Conservation (phyloP, 2,113 vertebrate species). For the Thalassarche chlororhynchos region DNA sequence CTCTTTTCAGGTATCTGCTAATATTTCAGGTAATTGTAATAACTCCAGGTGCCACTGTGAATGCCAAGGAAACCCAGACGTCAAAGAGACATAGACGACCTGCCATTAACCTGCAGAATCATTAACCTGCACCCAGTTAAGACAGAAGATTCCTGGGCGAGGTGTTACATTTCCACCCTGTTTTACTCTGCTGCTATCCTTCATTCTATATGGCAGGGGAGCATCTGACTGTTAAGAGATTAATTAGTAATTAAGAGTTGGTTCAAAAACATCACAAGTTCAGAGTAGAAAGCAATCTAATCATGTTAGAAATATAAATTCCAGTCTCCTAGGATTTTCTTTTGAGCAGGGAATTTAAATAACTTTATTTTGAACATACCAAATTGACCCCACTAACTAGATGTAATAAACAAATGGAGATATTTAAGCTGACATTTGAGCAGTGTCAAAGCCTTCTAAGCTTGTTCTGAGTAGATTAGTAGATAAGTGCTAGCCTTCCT, state of each 20-base stretch:
- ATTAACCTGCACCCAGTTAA: background rate
- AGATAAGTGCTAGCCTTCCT: constrained; percentile 57
- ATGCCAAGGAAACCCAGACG: background rate
- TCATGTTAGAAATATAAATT: background rate
- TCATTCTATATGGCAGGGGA: background rate
- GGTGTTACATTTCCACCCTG: background rate
- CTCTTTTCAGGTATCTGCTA: background rate
- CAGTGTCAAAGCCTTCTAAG: constrained; percentile 62
- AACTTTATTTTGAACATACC: background rate
- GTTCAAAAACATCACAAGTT: background rate
- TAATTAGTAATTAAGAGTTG: constrained; percentile 25
- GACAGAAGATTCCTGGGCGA: background rate
- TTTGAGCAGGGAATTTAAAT: background rate
- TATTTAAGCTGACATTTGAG: constrained; percentile 65
- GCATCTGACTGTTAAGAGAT: background rate
- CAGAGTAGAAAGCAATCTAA: background rate
- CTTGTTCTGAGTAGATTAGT: constrained; percentile 60
- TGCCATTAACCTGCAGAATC: background rate
- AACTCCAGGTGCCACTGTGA: background rate
- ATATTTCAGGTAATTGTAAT: background rate
- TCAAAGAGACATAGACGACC: background rate
- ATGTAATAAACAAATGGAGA: constrained; percentile 56
- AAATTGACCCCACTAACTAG: background rate
- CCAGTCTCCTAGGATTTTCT: background rate
- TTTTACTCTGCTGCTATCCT: background rate